phyloP scores from a whole-genome alignment of 2,888 invertebrate species.

The Ichneumoninae sp. region DNA sequence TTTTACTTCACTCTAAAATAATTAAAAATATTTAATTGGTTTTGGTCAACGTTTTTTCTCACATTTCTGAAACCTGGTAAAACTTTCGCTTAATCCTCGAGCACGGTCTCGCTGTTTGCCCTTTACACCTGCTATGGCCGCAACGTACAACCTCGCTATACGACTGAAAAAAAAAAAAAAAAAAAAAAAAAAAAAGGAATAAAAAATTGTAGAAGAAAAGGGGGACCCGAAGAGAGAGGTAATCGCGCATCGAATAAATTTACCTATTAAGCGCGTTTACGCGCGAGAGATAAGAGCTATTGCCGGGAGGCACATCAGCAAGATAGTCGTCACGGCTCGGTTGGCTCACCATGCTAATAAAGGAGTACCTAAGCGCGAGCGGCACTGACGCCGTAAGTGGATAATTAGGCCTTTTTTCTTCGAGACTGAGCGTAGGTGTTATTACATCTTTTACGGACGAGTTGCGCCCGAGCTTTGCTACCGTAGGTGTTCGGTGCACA shows the following conservation, averaged over 20 bases:
- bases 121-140: neutral
- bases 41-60: neutral
- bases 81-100: neutral
- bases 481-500: slow-evolving; percentile 53
- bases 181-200: neutral
- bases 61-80: neutral
- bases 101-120: neutral
- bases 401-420: slow-evolving; percentile 77
- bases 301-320: slow-evolving; percentile 49
- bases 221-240: slow-evolving; percentile 9
- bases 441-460: slow-evolving; percentile 72
- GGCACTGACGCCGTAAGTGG: slow-evolving; percentile 74
- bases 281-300: slow-evolving; percentile 62
- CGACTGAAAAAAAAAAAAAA: neutral
- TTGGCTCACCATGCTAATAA: slow-evolving; percentile 67
- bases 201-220: slow-evolving; percentile 7
- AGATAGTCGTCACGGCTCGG: slow-evolving; percentile 67
- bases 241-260: slow-evolving; percentile 60
- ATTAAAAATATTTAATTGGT: neutral
- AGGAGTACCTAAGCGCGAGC: slow-evolving; percentile 61
- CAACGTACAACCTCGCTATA: neutral
- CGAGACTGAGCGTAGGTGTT: slow-evolving; percentile 71
- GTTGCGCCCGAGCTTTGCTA: slow-evolving; percentile 56
- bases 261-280: slow-evolving; percentile 70
- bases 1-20: no score